phyloP scores from a whole-genome alignment of 2,888 invertebrate species.

The Meganola albula region DNA sequence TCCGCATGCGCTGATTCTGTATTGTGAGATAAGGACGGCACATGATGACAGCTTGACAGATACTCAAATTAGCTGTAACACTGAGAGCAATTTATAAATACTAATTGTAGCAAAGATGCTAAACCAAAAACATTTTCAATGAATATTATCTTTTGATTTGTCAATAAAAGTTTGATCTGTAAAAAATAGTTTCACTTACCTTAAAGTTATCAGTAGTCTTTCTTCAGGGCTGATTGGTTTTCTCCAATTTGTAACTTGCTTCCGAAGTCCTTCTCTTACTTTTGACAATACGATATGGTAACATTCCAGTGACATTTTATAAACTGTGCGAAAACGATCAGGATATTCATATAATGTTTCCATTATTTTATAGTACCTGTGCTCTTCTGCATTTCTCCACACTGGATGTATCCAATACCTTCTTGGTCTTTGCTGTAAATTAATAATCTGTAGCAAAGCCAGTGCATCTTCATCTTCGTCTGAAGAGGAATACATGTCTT shows the following conservation, averaged over 20 bases:
- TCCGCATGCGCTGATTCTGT: slow-evolving; percentile 18
- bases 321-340: slow-evolving; percentile 19
- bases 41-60: slow-evolving; percentile 15
- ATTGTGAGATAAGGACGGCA: slow-evolving; percentile 17
- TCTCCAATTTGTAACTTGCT: slow-evolving; percentile 18
- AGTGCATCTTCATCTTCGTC: slow-evolving; percentile 15
- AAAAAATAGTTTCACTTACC: slow-evolving; percentile 15
- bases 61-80: slow-evolving; percentile 17
- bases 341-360: slow-evolving; percentile 17
- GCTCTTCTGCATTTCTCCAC: slow-evolving; percentile 10
- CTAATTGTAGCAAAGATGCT: slow-evolving; percentile 9
- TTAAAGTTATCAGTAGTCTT: slow-evolving; percentile 18
- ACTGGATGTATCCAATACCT: slow-evolving; percentile 18
- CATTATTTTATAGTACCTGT: slow-evolving; percentile 16
- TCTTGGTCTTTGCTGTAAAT: slow-evolving; percentile 17
- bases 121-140: slow-evolving; percentile 14
- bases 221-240: slow-evolving; percentile 17
- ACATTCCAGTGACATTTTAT: slow-evolving; percentile 20
- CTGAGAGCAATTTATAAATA: slow-evolving; percentile 18
- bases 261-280: slow-evolving; percentile 17
- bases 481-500: slow-evolving; percentile 8
- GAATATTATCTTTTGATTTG: slow-evolving; percentile 13
- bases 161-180: slow-evolving; percentile 10
- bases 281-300: slow-evolving; percentile 19
- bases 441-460: slow-evolving; percentile 17